Evolutionary conservation across 2,888 invertebrate genomes (phyloP).

Genomic region (Caenorhabditis sp.): DNA sequence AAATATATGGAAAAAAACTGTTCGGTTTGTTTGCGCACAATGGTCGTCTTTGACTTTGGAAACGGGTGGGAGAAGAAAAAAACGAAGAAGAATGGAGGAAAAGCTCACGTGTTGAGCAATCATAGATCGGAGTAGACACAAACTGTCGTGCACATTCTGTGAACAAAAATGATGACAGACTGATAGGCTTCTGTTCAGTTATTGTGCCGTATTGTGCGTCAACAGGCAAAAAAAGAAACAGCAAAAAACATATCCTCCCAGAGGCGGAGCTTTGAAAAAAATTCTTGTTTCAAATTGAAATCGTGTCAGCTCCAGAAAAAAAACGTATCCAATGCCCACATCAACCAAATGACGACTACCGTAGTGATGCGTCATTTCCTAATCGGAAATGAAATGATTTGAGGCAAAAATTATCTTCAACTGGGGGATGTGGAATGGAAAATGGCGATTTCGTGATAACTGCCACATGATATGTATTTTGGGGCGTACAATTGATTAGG

Average conservation of each 20-base stretch:
- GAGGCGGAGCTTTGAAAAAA: not conserved
- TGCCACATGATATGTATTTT: constrained; percentile 14
- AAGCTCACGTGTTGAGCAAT: constrained; percentile 58
- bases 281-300: constrained; percentile 1
- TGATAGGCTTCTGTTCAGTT: not conserved
- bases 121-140: constrained; percentile 40
- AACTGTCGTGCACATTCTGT: constrained; percentile 18
- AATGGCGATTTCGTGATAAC: constrained; percentile 14
- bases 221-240: not conserved
- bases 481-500: constrained; percentile 1
- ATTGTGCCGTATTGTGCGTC: too few relatives aligned
- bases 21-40: constrained; percentile 58
- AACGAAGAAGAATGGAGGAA: constrained; percentile 25
- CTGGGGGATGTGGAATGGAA: not conserved
- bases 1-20: constrained; percentile 45
- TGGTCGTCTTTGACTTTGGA: constrained; percentile 39
- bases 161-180: not conserved
- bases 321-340: not conserved
- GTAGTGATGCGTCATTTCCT: constrained; percentile 42
- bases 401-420: constrained; percentile 3
- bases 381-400: constrained; percentile 28
- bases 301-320: not conserved
- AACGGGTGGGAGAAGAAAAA: not conserved
- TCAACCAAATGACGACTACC: not conserved
- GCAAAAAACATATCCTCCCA: not conserved